Conservation (phyloP, 1,140 invertebrate species). For the Sipha flava region DNA sequence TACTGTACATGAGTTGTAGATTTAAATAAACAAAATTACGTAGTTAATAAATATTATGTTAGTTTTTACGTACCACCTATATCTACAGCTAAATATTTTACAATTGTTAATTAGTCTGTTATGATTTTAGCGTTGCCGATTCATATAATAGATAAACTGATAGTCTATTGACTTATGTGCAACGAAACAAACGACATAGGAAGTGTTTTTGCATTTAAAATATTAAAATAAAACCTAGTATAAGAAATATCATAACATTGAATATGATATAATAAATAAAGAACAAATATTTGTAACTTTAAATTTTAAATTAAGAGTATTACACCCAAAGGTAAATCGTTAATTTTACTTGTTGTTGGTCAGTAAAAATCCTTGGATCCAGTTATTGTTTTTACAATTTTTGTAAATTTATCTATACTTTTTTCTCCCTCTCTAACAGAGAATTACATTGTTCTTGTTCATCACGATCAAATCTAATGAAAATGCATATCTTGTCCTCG, state of each 20-base stretch:
- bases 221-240: neutral
- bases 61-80: neutral
- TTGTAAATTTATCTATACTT: slow-evolving; percentile 5
- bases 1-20: too few species aligned
- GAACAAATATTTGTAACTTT: neutral
- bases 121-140: too few species aligned
- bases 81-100: neutral
- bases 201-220: neutral
- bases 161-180: neutral
- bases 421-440: neutral
- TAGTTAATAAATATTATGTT: neutral
- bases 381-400: neutral
- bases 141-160: too few species aligned
- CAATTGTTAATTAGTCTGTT: neutral
- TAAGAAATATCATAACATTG: neutral
- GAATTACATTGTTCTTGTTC: neutral
- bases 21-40: neutral
- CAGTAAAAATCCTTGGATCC: neutral
- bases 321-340: neutral
- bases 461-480: slow-evolving; percentile 13
- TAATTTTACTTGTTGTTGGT: neutral
- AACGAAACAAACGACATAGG: neutral
- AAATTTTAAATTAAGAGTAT: neutral
- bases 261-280: neutral
- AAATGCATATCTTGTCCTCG: slow-evolving; percentile 17